phyloP scores from a whole-genome alignment of 2,113 vertebrate species.

The Tamias sibiricus region DNA sequence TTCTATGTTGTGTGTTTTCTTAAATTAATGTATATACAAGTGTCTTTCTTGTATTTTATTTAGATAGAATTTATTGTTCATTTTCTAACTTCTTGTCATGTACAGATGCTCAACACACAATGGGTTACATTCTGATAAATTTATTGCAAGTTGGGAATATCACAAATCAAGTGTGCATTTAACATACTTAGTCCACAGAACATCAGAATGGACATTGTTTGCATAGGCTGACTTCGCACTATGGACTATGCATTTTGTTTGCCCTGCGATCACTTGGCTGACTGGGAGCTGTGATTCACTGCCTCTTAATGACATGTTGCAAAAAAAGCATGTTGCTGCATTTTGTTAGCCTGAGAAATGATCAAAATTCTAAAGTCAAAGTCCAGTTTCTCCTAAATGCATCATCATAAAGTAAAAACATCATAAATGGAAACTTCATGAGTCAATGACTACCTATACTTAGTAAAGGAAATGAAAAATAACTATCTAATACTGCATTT shows the following conservation, averaged over 20 bases:
- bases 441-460: not conserved
- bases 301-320: no score
- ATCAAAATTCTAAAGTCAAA: not conserved
- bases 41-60: not conserved
- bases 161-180: not conserved
- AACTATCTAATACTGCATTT: not conserved
- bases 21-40: not conserved
- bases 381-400: not conserved
- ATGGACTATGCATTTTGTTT: not conserved
- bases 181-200: not conserved
- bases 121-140: not conserved
- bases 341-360: not conserved
- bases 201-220: no score
- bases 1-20: not conserved
- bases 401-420: not conserved
- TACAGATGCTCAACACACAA: not conserved
- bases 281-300: not conserved
- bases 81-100: not conserved
- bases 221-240: no score
- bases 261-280: not conserved
- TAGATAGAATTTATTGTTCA: not conserved
- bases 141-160: not conserved
- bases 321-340: not conserved
- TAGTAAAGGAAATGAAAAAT: not conserved
- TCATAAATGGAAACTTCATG: not conserved